Base-by-base conservation (phyloP, 2,797 vertebrate species). In the Sebastiscus albofasciatus region DNA sequence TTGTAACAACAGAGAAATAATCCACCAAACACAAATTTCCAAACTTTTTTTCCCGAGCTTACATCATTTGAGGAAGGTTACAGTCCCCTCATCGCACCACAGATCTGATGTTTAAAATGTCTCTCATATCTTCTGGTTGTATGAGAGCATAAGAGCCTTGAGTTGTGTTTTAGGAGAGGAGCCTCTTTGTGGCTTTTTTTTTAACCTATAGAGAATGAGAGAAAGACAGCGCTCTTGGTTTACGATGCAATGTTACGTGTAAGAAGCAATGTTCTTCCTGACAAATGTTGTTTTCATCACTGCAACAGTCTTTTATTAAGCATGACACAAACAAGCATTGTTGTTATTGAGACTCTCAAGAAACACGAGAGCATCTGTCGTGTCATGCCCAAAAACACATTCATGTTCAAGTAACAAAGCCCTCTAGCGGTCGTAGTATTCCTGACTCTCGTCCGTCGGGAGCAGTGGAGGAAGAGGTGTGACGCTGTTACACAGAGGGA, bases 301-400 rank as follows among this genome's bases (percentile, higher is more conserved):
- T 34, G 29, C 22, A 24, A 27, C 18, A 34, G 70, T 69, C 58
- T 31, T 59, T 8, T n/a, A 12, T 33, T 34, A 64, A 22, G 6
- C 34, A 24, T 8, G 31, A n/a, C 31, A 34, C 29, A 77, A 86
- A 73, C 65, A 74, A 52, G 36, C 24, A 24, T 24, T 24, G 24
- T 24, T 24, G 24, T 24, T 24, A 34, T 29, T 34, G 16, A 36
- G 52, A 52, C 52, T 70, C 16, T 31, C 29, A 24, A n/a, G 29
- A 79, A 79, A 72, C 76, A 66, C 2, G 6, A 62, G 60, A 74
- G 18, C 56, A 55, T 67, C 62, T 33, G 39, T 67, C 34, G 14
- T 46, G 29, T 27, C 39, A 72, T 55, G 61, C 31, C 67, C 20
- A 14, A 67, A 71, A 49, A 20, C 46, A 49, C 16, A 64, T 72